phyloP scores from a whole-genome alignment of 2,113 vertebrate genomes.

The western clawed frog (Xenopus tropicalis) region DNA sequence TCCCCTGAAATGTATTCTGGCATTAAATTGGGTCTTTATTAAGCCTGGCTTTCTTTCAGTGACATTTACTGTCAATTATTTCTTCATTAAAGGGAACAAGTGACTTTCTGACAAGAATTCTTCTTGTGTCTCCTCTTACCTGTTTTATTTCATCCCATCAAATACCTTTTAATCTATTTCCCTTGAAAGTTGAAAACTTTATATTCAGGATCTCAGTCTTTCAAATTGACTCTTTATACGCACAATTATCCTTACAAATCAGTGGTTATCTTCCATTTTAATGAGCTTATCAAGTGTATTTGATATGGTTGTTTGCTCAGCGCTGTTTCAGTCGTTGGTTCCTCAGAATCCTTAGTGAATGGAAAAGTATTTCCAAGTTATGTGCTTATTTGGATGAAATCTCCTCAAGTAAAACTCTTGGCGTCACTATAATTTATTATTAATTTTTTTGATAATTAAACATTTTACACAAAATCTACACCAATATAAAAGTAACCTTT shows the following conservation, averaged over 20 bases:
- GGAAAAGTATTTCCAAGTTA: too few relatives aligned
- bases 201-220: not conserved
- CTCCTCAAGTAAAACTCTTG: too few relatives aligned
- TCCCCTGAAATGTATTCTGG: constrained; percentile 5
- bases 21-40: constrained; percentile 28
- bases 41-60: constrained; percentile 20
- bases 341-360: too few relatives aligned
- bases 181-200: not conserved
- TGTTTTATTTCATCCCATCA: not conserved
- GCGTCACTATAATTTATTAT: too few relatives aligned
- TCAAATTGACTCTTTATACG: not conserved
- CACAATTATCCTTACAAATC: not conserved
- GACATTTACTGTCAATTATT: constrained; percentile 36
- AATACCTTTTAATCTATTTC: not conserved
- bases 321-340: too few relatives aligned
- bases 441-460: too few relatives aligned
- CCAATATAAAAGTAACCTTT: too few relatives aligned
- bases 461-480: too few relatives aligned
- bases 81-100: constrained; percentile 17
- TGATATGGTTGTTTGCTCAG: not conserved
- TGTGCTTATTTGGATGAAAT: too few relatives aligned
- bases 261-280: not conserved
- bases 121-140: not conserved
- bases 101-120: constrained; percentile 8
- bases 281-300: not conserved